Conservation (phyloP, 2,113 vertebrate species). For the Scophthalmus maximus region DNA sequence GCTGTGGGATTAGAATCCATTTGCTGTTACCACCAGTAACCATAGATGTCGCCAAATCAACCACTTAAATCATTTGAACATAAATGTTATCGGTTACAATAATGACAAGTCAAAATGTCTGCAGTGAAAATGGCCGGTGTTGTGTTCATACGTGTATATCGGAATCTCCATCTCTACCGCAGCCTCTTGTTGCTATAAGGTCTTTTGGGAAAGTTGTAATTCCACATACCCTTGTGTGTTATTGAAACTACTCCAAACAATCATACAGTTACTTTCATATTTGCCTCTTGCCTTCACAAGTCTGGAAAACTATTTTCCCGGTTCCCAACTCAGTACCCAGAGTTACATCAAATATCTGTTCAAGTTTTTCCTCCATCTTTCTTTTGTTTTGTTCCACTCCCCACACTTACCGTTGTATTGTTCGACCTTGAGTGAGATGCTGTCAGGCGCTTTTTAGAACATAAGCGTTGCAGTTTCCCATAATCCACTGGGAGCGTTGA, state of each 20-base stretch:
- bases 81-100: background rate
- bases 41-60: slow-evolving; percentile 2
- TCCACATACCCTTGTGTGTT: slow-evolving; percentile 37
- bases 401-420: slow-evolving; percentile 71
- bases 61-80: background rate
- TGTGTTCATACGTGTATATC: background rate
- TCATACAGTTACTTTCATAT: slow-evolving; percentile 32
- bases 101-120: background rate
- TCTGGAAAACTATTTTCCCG: slow-evolving; percentile 57
- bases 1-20: background rate
- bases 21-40: background rate
- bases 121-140: background rate
- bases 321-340: slow-evolving; percentile 45
- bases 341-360: slow-evolving; percentile 68
- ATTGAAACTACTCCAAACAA: slow-evolving; percentile 56
- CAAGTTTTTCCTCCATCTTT: slow-evolving; percentile 65
- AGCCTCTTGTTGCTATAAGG: slow-evolving; percentile 2
- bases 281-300: slow-evolving; percentile 22
- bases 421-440: slow-evolving; percentile 86
- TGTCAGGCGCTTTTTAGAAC: slow-evolving; percentile 84
- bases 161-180: background rate
- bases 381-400: slow-evolving; percentile 55
- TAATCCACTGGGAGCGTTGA: slow-evolving; percentile 81
- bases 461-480: slow-evolving; percentile 83
- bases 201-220: slow-evolving; percentile 20